These are phyloP conservation scores for Cirrhinus molitorella DNA, from an alignment of 2,797 vertebrate species.

Conservation along the genomic window DNA sequence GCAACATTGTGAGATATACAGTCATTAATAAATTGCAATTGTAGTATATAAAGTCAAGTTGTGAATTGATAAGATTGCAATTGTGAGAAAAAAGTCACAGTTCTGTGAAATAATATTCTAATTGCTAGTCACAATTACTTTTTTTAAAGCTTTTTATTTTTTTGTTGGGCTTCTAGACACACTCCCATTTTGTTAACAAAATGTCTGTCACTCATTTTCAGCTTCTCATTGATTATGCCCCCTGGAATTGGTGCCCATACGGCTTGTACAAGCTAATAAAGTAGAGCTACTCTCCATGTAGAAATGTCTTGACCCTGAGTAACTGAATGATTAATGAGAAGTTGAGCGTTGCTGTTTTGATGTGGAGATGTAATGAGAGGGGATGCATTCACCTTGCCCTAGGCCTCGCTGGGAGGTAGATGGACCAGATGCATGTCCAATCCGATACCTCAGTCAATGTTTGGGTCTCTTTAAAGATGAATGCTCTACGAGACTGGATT, in stretches of 20 bases:
- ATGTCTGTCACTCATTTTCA: constrained; percentile 36
- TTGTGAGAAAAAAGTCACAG: background rate
- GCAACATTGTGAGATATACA: background rate
- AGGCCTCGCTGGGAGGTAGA: constrained; percentile 51
- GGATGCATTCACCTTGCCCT: constrained; percentile 60
- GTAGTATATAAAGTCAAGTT: background rate
- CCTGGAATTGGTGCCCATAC: constrained; percentile 13
- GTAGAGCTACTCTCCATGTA: constrained; percentile 29
- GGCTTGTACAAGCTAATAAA: constrained; percentile 31
- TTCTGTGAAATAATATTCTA: background rate
- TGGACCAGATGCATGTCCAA: constrained; percentile 27
- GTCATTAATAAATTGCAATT: background rate
- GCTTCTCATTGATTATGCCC: constrained; percentile 42
- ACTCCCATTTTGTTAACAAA: constrained; percentile 22
- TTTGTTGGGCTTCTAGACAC: background rate
- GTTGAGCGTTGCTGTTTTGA: constrained; percentile 37
- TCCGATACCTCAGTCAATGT: constrained; percentile 57
- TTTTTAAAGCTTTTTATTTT: background rate
- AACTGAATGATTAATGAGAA: constrained; percentile 55
- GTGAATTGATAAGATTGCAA: background rate
- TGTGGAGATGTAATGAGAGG: constrained; percentile 58
- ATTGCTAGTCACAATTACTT: background rate
- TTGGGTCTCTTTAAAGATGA: constrained; percentile 53
- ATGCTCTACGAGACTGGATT: constrained; percentile 42
- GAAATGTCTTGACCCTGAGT: constrained; percentile 50